Evolutionary conservation across 2,888 invertebrate species (phyloP).

Genomic region (Thyatira batis): DNA sequence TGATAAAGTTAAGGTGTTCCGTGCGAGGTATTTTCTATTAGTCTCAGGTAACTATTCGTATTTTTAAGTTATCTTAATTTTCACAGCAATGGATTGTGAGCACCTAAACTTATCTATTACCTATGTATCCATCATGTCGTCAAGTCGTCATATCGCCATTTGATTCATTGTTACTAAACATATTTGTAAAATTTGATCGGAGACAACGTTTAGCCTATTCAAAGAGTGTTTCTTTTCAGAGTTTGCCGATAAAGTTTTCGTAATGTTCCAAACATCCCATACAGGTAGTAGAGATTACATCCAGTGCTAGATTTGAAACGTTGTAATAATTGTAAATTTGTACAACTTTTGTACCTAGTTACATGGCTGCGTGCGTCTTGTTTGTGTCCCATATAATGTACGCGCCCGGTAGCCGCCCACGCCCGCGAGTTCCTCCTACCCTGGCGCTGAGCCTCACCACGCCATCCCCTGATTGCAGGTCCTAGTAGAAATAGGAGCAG

Average conservation of each 20-base stretch:
- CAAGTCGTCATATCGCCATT: constrained; percentile 57
- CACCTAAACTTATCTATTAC: constrained; percentile 75
- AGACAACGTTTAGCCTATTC: constrained; percentile 25
- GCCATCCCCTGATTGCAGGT: constrained; percentile 75
- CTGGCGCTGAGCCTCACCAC: constrained; percentile 22
- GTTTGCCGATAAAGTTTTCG: neutral
- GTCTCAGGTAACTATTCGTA: constrained; percentile 35
- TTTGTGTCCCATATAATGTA: constrained; percentile 45
- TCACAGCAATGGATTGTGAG: constrained; percentile 68
- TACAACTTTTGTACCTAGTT: constrained; percentile 7
- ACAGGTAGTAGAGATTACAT: constrained; percentile 1
- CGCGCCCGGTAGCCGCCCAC: constrained; percentile 66
- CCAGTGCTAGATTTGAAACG: neutral
- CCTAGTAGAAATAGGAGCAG: constrained; percentile 85
- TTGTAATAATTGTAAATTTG: neutral
- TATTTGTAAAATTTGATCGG: constrained; percentile 31
- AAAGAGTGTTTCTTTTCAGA: constrained; percentile 12
- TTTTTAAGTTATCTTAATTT: constrained; percentile 47
- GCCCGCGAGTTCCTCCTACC: constrained; percentile 27
- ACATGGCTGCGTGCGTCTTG: constrained; percentile 49
- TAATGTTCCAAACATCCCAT: constrained; percentile 5
- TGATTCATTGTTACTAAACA: constrained; percentile 23
- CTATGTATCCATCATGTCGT: constrained; percentile 61
- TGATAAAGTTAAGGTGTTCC: constrained; percentile 80
- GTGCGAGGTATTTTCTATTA: constrained; percentile 71